phyloP scores from a whole-genome alignment of 1,140 invertebrate species.

The Calephelis nemesis region DNA sequence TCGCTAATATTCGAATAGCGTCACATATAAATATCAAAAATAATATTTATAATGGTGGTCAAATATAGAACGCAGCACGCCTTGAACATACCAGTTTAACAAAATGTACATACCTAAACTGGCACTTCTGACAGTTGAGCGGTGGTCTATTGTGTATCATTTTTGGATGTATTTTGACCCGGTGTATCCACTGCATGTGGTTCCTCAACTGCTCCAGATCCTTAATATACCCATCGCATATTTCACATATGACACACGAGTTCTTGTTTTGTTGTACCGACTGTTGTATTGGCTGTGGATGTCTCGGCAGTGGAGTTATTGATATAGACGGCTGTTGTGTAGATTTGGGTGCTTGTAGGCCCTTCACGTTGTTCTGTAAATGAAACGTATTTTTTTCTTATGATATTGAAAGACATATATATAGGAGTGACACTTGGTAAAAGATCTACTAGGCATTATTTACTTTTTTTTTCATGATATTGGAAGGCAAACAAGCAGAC shows the following conservation, averaged over 20 bases:
- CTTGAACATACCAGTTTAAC: no score
- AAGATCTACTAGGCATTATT: no score
- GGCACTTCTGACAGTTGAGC: constrained; percentile 97
- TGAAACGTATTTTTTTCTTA: no score
- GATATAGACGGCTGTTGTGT: constrained; percentile 89
- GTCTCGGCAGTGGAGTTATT: constrained; percentile 91
- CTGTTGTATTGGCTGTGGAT: constrained; percentile 58
- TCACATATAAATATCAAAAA: no score
- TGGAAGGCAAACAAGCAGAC: no score
- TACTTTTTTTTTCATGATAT: no score
- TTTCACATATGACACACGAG: constrained; percentile 95
- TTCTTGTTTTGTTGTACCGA: constrained; percentile 81
- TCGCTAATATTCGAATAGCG: no score
- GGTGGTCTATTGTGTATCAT: constrained; percentile 97
- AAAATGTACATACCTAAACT: constrained; percentile 84
- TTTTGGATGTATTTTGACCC: constrained; percentile 97
- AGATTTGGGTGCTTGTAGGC: constrained; percentile 34
- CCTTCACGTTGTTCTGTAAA: constrained; percentile 51
- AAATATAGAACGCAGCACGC: no score
- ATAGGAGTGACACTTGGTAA: no score
- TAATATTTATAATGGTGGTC: no score
- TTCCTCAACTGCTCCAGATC: constrained; percentile 94
- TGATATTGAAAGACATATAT: no score
- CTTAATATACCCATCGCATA: constrained; percentile 97
- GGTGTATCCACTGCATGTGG: constrained; percentile 98